These are phyloP conservation scores for Drosophila meridionalis DNA, from an alignment of 2,888 invertebrate species.

Conservation along the genomic window DNA sequence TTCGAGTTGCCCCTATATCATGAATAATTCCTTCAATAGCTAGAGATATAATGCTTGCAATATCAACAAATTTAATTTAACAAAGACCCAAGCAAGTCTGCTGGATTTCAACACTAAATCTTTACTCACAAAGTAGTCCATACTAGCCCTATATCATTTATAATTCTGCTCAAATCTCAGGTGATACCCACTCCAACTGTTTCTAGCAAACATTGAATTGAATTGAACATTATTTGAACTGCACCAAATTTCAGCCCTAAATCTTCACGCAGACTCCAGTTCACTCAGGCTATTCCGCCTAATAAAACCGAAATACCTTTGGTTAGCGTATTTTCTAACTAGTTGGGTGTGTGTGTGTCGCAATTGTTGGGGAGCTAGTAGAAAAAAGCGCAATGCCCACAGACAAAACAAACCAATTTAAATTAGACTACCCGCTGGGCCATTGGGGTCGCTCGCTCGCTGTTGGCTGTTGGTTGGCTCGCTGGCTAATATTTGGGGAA, in stretches of 20 bases:
- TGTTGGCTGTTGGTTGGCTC: neutral
- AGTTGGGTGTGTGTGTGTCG: constrained; percentile 36
- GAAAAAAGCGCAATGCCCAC: constrained; percentile 76
- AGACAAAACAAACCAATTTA: constrained; percentile 83
- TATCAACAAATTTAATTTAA: neutral
- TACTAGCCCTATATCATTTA: neutral
- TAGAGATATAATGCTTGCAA: neutral
- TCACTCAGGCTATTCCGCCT: neutral
- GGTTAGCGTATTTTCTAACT: constrained; percentile 37
- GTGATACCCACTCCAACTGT: neutral
- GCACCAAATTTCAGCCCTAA: neutral
- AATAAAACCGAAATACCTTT: neutral
- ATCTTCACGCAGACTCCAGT: neutral
- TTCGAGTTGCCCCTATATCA: neutral
- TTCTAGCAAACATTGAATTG: too few relatives aligned
- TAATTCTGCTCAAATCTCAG: neutral
- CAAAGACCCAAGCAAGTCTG: too few relatives aligned
- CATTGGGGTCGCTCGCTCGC: constrained; percentile 43
- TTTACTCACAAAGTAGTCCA: neutral
- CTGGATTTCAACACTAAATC: neutral
- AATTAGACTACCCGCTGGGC: constrained; percentile 81
- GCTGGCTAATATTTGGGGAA: constrained; percentile 53
- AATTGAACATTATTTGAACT: neutral
- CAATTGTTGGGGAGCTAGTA: constrained; percentile 69
- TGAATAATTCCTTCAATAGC: neutral